Conservation (phyloP, 2,797 vertebrate species). For the Telmatherina bonti region DNA sequence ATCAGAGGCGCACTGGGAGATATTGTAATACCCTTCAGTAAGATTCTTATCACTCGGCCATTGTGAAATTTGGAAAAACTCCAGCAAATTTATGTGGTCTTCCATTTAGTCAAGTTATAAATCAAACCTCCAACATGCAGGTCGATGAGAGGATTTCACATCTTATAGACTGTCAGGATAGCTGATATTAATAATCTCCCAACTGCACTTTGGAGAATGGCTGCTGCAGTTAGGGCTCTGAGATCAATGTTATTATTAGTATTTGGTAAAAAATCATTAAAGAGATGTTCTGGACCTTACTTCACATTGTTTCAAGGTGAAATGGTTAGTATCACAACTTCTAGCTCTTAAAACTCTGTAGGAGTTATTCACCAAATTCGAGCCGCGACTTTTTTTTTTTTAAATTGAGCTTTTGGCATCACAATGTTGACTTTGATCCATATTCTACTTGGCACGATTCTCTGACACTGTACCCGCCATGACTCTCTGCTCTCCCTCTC, state of each 20-base stretch:
- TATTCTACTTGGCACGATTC: constrained; percentile 54
- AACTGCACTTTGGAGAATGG: neutral
- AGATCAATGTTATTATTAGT: neutral
- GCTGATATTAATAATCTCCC: neutral
- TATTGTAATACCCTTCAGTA: neutral
- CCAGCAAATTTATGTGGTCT: neutral
- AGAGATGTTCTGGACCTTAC: constrained; percentile 1
- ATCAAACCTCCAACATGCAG: neutral
- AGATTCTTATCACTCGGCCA: neutral
- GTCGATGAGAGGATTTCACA: neutral
- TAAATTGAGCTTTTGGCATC: constrained; percentile 33
- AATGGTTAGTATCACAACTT: constrained; percentile 27
- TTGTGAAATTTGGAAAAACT: neutral
- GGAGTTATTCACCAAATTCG: constrained; percentile 44
- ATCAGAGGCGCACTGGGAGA: neutral
- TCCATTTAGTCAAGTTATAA: neutral
- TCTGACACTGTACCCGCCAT: constrained; percentile 42
- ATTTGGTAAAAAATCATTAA: neutral
- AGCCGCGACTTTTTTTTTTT: constrained; percentile 41
- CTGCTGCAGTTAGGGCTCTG: neutral
- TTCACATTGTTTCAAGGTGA: constrained; percentile 43
- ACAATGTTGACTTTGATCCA: constrained; percentile 59
- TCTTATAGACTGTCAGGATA: neutral
- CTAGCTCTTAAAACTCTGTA: constrained; percentile 27
- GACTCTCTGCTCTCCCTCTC: constrained; percentile 18